phyloP scores from a whole-genome alignment of 2,888 invertebrate species.

The Lissonota sp. region DNA sequence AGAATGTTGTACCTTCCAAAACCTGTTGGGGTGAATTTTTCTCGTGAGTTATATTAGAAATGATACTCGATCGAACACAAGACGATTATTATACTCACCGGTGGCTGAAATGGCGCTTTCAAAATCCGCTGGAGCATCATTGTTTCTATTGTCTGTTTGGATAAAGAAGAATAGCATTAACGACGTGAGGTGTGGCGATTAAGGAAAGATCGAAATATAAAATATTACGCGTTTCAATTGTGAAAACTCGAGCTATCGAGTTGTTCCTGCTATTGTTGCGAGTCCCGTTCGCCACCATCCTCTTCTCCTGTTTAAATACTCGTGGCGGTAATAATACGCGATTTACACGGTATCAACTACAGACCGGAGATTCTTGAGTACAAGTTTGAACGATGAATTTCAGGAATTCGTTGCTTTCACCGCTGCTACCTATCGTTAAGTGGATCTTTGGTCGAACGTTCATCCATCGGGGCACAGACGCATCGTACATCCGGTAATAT shows the following conservation, averaged over 20 bases:
- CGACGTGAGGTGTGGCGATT: no score
- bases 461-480: neutral
- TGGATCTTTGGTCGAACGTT: conserved; percentile 6
- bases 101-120: conserved; percentile 89
- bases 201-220: neutral
- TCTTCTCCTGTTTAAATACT: conserved; percentile 28
- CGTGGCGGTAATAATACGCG: no score
- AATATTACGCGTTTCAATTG: conserved; percentile 17
- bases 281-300: conserved; percentile 58
- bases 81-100: no score
- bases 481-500: conserved; percentile 18
- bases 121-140: conserved; percentile 85
- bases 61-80: no score
- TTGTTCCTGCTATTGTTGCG: conserved; percentile 52
- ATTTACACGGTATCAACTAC: neutral
- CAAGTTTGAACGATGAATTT: neutral
- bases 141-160: conserved; percentile 57
- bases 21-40: no score
- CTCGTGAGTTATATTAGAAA: no score
- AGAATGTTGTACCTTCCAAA: conserved; percentile 89
- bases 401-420: conserved; percentile 20
- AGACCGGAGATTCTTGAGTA: neutral
- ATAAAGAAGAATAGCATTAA: conserved; percentile 28
- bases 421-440: conserved; percentile 16
- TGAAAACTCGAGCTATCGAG: conserved; percentile 23